Evolutionary conservation across 1,140 invertebrate species (phyloP).

Genomic region (Helicoverpa armigera): DNA sequence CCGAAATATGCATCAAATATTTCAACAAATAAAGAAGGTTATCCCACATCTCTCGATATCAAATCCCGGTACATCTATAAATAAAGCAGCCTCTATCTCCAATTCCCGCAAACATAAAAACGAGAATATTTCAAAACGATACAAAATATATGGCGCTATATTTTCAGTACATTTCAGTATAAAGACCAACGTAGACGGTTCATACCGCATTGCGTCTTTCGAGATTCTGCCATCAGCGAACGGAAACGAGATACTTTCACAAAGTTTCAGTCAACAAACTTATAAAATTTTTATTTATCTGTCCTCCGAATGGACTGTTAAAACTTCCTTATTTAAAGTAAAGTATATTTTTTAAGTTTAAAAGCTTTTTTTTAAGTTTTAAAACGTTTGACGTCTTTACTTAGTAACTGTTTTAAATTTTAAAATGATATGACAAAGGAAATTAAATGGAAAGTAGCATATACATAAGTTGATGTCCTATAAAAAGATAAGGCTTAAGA

Average conservation of each 20-base stretch:
- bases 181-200: not conserved
- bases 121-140: not conserved
- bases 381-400: not conserved
- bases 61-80: not conserved
- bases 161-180: not conserved
- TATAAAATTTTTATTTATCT: not conserved
- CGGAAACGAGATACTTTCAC: not conserved
- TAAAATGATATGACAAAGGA: too few species aligned
- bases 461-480: too few species aligned
- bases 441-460: too few species aligned
- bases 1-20: too few species aligned
- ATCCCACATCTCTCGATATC: too few species aligned
- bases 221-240: not conserved
- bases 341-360: too few species aligned
- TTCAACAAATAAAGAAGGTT: too few species aligned
- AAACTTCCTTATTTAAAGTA: not conserved
- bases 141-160: conserved; percentile 11
- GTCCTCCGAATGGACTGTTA: not conserved
- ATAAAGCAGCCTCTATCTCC: not conserved
- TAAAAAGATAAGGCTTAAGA: too few species aligned
- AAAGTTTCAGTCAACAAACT: not conserved
- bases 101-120: not conserved
- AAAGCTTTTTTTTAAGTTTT: not conserved
- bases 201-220: conserved; percentile 1
- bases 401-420: not conserved